Conservation (phyloP, 2,113 vertebrate genomes). For the Epinephelus fuscoguttatus region DNA sequence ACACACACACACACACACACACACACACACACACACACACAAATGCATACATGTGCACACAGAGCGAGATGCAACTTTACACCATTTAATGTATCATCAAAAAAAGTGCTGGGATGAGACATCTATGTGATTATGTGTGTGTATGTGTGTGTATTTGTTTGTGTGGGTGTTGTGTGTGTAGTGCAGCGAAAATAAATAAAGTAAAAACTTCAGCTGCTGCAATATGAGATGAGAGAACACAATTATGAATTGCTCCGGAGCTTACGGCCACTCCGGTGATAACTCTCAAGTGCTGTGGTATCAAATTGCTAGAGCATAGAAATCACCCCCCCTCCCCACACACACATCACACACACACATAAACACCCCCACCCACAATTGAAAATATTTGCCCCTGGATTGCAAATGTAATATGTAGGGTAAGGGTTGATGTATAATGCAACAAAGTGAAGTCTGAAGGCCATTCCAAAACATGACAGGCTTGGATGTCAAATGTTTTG, state of each 20-base stretch:
- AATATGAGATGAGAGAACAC: constrained; percentile 82
- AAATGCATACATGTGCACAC: constrained; percentile 64
- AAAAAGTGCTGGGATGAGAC: constrained; percentile 78
- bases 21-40: constrained; percentile 56
- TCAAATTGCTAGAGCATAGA: constrained; percentile 74
- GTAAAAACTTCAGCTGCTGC: constrained; percentile 73
- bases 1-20: too few species aligned
- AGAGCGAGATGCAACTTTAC: constrained; percentile 88
- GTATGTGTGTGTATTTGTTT: constrained; percentile 44
- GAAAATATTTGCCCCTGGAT: constrained; percentile 80
- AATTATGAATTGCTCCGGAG: constrained; percentile 82
- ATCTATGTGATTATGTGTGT: constrained; percentile 61
- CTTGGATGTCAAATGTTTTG: constrained; percentile 72
- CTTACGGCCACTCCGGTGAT: constrained; percentile 76
- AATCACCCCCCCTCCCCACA: constrained; percentile 35
- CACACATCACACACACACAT: neutral
- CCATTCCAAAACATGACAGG: constrained; percentile 66
- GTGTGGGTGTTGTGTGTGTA: constrained; percentile 59
- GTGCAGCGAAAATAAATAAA: constrained; percentile 59
- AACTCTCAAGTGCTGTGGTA: constrained; percentile 77
- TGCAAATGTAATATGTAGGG: constrained; percentile 73
- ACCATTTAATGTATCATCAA: constrained; percentile 83
- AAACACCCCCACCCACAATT: constrained; percentile 65
- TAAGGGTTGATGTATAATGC: constrained; percentile 79
- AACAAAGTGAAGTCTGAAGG: constrained; percentile 78